Conservation (phyloP, 2,113 vertebrate genomes). For the Solea senegalensis region DNA sequence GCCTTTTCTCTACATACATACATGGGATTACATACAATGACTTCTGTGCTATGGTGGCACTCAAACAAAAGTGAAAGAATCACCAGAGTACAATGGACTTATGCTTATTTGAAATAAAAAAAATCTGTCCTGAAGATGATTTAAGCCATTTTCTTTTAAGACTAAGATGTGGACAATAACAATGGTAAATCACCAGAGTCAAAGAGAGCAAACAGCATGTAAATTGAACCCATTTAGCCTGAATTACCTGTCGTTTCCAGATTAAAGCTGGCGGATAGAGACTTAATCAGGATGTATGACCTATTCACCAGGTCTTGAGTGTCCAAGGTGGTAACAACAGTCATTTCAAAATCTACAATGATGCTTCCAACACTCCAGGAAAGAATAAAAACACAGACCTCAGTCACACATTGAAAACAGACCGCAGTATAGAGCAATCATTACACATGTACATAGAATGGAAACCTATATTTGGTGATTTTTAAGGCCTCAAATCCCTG, state of each 20-base stretch:
- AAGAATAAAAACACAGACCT: conserved; percentile 6
- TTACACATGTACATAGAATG: background rate
- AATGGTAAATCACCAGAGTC: too few species aligned
- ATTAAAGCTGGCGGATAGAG: accelerated
- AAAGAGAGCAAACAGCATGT: too few species aligned
- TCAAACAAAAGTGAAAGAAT: too few species aligned
- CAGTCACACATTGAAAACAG: conserved; percentile 1
- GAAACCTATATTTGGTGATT: conserved; percentile 48
- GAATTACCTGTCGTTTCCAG: conserved; percentile 65
- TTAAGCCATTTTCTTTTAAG: too few species aligned
- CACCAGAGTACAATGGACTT: too few species aligned
- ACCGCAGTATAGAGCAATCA: background rate
- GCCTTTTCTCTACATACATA: too few species aligned
- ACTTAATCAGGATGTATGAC: accelerated
- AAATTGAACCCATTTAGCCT: background rate
- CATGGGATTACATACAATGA: too few species aligned
- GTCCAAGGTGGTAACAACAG: accelerated
- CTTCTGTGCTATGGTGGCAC: too few species aligned
- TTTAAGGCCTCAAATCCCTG: conserved; percentile 49
- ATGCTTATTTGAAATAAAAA: too few species aligned
- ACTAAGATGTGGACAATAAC: too few species aligned
- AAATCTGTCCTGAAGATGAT: too few species aligned
- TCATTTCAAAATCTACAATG: conserved; percentile 48
- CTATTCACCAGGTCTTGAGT: accelerated
- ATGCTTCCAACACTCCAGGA: conserved; percentile 59